phyloP scores from a whole-genome alignment of 2,113 vertebrate genomes.

The Rhipidura dahli region DNA sequence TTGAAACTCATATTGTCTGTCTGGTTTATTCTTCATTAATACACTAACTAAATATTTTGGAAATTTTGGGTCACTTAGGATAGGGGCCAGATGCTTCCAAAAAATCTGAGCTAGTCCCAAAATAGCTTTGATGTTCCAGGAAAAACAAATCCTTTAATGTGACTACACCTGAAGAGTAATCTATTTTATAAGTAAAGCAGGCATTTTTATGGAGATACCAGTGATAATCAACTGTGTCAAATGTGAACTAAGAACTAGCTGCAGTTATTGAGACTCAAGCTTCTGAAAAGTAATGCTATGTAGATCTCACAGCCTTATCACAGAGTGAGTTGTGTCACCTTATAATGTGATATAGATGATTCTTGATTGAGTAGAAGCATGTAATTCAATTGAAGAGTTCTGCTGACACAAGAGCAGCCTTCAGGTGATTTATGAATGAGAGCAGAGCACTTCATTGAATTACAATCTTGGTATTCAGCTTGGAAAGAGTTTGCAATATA shows the following conservation, averaged over 20 bases:
- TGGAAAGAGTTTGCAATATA: neutral
- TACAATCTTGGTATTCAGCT: neutral
- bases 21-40: neutral
- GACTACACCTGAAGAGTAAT: neutral
- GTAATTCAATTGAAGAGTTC: conserved; percentile 39
- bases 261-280: neutral
- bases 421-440: conserved; percentile 47
- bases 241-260: neutral
- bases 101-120: neutral
- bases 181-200: neutral
- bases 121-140: neutral
- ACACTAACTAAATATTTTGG: neutral
- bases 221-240: neutral
- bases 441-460: conserved; percentile 30
- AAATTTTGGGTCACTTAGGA: neutral
- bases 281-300: neutral
- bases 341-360: conserved; percentile 39
- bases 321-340: neutral
- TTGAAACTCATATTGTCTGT: neutral
- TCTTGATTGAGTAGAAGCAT: conserved; percentile 32
- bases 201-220: neutral
- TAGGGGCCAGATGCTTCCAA: neutral
- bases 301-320: neutral
- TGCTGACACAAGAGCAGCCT: conserved; percentile 42
- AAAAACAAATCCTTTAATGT: neutral